A percentile compares a stretch with the other conserved stretches of the same genome.
These are phyloP conservation scores for Hozukius guyotensis DNA, from an alignment of 2,797 vertebrate species.

Conservation along the genomic window DNA sequence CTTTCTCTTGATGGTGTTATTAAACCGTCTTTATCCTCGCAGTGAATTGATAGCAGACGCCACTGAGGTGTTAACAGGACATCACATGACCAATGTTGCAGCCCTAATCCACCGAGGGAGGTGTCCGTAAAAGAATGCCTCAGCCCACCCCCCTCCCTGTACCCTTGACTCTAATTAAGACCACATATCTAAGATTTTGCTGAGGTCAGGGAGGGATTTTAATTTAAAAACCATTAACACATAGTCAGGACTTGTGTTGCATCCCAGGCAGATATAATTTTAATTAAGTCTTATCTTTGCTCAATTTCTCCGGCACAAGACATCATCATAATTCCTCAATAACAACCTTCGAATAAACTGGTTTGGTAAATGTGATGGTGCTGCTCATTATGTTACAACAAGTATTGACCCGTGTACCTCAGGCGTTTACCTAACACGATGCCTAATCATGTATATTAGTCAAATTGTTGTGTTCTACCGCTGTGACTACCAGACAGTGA, in stretches of 20 bases:
- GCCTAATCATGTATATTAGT: slow-evolving; percentile 2
- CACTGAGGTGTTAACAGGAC: slow-evolving; percentile 25
- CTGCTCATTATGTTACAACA: slow-evolving; percentile 13
- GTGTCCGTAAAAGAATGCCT: slow-evolving; percentile 27
- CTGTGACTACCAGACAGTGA: not conserved
- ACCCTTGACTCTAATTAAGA: slow-evolving; percentile 81
- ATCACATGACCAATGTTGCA: slow-evolving; percentile 21
- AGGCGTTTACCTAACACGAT: not conserved
- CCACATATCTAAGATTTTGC: slow-evolving; percentile 79
- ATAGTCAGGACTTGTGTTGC: slow-evolving; percentile 63
- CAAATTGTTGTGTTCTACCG: not conserved
- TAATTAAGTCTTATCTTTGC: slow-evolving; percentile 86
- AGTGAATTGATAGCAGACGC: not conserved
- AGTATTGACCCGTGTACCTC: slow-evolving; percentile 10
- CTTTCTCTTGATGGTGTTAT: slow-evolving; percentile 4
- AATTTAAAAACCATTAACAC: slow-evolving; percentile 82
- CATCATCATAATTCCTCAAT: slow-evolving; percentile 75
- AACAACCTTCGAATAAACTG: slow-evolving; percentile 58
- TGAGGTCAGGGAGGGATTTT: slow-evolving; percentile 82
- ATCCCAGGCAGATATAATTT: slow-evolving; percentile 76
- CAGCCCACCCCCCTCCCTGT: slow-evolving; percentile 13
- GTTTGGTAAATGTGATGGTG: slow-evolving; percentile 24
- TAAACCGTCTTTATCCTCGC: not conserved
- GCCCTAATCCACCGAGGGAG: slow-evolving; percentile 44
- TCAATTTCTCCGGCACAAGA: slow-evolving; percentile 70